Evolutionary conservation across 2,113 vertebrate genomes (phyloP), one percentile per base, ranked within the genome.

Genomic region (Cariama cristata): DNA sequence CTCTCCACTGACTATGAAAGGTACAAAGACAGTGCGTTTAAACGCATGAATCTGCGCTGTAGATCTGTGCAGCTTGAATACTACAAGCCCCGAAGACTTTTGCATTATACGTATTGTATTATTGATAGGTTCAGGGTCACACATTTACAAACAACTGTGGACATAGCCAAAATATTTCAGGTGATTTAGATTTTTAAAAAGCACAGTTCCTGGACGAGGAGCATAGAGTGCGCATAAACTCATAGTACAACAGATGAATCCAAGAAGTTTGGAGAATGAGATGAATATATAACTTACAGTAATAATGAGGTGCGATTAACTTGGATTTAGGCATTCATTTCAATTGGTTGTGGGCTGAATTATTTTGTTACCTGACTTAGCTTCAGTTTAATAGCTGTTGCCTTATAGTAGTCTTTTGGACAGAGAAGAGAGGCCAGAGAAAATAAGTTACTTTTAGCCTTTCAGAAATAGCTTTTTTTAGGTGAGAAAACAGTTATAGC

Each of bases 381-480:
- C 32, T 85, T 90, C 38, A 38, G 19, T 80, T 79, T 74, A 91
- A 35, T 52, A 91, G 15, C 3, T 94, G 10, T 76, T 79, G 12
- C 11, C 14, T 85, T 72, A 28, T n/a, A 5, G 26, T 49, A 85
- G n/a, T 42, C 22, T 86, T 79, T 45, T 49, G 49, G 24, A 49
- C 13, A 91, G 72, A 77, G 24, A 69, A 79, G 35, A 79, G 22
- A 63, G 26, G 58, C 23, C 71, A 80, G 71, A 86, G 50, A 55
- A 91, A 94, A 74, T n/a, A 59, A 38, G 30, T 66, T 91, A 82
- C n/a, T 81, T 85, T 81, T 85, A 90, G 52, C 35, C 45, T 96
- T 95, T 95, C n/a, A 86, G 72, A 86, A 95, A 50, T 21, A 74
- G 17, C 20, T 86, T 92, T 89, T 94, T 17, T 58, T 84, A 91